These are phyloP conservation scores for Mya arenaria DNA, from an alignment of 1,140 invertebrate genomes.

Conservation along the genomic window DNA sequence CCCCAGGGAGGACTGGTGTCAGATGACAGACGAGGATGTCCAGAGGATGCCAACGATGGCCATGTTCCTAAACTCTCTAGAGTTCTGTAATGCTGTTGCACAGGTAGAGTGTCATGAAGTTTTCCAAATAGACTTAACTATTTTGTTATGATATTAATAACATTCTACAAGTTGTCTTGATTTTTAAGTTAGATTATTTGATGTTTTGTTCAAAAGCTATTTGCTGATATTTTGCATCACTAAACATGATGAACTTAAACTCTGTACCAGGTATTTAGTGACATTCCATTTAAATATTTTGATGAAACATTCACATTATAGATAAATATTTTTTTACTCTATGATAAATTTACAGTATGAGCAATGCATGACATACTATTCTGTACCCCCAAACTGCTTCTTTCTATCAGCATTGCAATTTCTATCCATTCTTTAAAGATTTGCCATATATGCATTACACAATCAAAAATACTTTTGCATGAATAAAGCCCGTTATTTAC, in stretches of 20 bases:
- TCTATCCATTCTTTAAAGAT: no score
- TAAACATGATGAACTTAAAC: not conserved
- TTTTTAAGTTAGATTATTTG: no score
- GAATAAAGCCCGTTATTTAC: no score
- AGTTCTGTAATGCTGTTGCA: conserved; percentile 98
- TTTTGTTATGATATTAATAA: no score
- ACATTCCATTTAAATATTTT: not conserved
- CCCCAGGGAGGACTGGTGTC: conserved; percentile 89
- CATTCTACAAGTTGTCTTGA: no score
- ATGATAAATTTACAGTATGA: no score
- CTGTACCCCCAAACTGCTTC: no score
- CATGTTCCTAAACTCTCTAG: conserved; percentile 95
- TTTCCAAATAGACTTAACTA: not conserved
- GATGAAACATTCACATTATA: not conserved
- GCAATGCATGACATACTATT: no score
- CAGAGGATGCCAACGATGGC: conserved; percentile 92
- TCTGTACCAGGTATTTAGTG: not conserved
- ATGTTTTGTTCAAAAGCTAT: no score
- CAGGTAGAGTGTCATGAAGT: conserved; percentile 82
- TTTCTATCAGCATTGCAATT: no score
- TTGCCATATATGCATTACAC: no score
- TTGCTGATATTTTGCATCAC: not conserved
- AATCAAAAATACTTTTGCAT: no score
- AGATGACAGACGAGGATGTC: conserved; percentile 93
- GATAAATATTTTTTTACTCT: not conserved